Base-by-base conservation (phyloP, 2,888 invertebrate genomes). In the Cristatella mucedo region DNA sequence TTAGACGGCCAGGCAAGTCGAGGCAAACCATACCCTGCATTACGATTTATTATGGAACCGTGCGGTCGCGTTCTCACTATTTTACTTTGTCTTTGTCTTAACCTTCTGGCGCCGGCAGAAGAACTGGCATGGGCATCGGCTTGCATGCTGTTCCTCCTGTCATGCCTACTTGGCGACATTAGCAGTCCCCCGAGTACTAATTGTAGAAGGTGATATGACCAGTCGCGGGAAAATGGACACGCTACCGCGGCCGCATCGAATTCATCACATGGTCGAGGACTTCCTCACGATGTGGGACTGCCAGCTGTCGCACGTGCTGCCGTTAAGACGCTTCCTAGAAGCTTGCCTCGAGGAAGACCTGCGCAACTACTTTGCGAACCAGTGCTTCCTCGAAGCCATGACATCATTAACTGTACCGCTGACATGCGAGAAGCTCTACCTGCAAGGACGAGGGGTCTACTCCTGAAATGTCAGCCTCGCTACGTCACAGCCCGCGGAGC, bases 201-300 rank as follows among this genome's bases (percentile, higher is more conserved):
- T 51, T 53, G 9, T 53, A 59, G 59, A 47, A 24, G 29, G 42
- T 16, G 46, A 53, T 11, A 57, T 61, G 56, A 45, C 41, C 13
- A 40, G 31, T 1, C 44, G 44, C 22, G 33, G 43, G 3, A 37
- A 18, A 4, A 38, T 49, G 11, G 51, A 56, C 22, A 46, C 49
- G 7, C 49, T 68, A 22, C 68, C 67, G 0, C 48, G 52, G 11
- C 66, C 68, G 2, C 47, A 49, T 6, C 45, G 49, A 2, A 40
- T 67, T 6, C 68, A 69, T 46, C 68, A 68, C 49, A 55, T 66
- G 3, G 54, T 68, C 9, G 68, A 69, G 49, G 68, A 69, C 46
- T 67, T 69, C 49, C 55, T 65, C 5, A 67, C 68, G 1, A 41
- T 46, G 1, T 68, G 67, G 66, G 60, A 62, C 34, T 61, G 55